phyloP scores from a whole-genome alignment of 2,888 invertebrate species.

The Nephrocerus scutellatus region DNA sequence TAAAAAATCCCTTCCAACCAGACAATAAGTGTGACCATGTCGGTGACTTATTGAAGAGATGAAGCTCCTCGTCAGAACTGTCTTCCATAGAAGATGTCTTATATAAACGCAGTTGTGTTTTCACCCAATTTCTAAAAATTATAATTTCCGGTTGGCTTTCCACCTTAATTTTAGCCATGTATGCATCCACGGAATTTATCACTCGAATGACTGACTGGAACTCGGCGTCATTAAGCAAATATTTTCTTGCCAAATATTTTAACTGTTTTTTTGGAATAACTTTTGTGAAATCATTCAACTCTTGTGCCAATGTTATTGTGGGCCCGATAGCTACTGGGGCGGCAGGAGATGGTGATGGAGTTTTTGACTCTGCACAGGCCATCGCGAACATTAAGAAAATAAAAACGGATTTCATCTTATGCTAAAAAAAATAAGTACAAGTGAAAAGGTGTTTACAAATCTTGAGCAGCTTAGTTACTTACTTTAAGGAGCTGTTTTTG shows the following conservation, averaged over 20 bases:
- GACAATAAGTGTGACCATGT: constrained; percentile 29
- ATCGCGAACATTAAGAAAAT: too few relatives aligned
- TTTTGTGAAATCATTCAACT: constrained; percentile 28
- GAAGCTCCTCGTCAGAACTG: constrained; percentile 23
- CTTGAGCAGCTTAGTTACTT: too few relatives aligned
- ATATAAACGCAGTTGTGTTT: constrained; percentile 28
- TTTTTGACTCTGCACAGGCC: neutral
- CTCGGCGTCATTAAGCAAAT: constrained; percentile 35
- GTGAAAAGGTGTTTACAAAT: too few relatives aligned
- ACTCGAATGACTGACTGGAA: constrained; percentile 39
- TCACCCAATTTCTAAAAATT: constrained; percentile 31
- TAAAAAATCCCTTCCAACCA: constrained; percentile 40
- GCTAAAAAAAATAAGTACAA: too few relatives aligned
- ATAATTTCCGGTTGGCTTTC: constrained; percentile 36
- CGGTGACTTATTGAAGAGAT: constrained; percentile 29
- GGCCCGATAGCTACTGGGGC: constrained; percentile 12
- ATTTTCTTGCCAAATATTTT: constrained; percentile 28
- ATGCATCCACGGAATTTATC: constrained; percentile 31
- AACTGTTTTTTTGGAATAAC: constrained; percentile 31
- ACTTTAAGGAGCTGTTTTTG: too few relatives aligned
- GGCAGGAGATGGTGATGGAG: constrained; percentile 6
- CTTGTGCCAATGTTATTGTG: constrained; percentile 25
- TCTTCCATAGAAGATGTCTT: constrained; percentile 25
- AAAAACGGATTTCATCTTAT: too few relatives aligned
- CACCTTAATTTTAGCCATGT: constrained; percentile 28